phyloP scores from a whole-genome alignment of 2,888 invertebrate genomes.

The Lissocephala sabroskyi region DNA sequence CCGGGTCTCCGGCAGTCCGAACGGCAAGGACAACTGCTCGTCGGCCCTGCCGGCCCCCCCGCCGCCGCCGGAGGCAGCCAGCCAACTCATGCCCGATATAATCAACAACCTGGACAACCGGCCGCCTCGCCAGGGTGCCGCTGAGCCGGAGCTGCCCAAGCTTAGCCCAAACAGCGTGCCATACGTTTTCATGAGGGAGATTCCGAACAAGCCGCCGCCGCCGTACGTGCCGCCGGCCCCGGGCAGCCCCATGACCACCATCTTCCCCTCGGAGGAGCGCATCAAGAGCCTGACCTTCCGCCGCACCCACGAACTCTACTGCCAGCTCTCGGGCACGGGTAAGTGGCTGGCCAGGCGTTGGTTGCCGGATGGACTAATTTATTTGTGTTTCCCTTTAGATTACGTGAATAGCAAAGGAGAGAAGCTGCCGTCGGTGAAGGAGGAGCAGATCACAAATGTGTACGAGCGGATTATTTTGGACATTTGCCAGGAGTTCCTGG shows the following conservation, averaged over 20 bases:
- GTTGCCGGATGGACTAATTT: background rate
- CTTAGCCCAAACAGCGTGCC: constrained; percentile 20
- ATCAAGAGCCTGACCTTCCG: constrained; percentile 65
- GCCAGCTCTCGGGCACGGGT: constrained; percentile 63
- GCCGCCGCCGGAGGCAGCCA: constrained; percentile 20
- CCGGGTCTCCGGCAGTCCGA: too few relatives aligned
- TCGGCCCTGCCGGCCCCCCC: constrained; percentile 18
- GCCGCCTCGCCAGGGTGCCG: too few relatives aligned
- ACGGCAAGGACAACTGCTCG: background rate
- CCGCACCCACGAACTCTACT: constrained; percentile 61
- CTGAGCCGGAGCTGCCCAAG: too few relatives aligned
- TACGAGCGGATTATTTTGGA: constrained; percentile 77
- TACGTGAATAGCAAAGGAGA: constrained; percentile 50
- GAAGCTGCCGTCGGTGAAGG: constrained; percentile 53
- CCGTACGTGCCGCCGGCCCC: constrained; percentile 80
- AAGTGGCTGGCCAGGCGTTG: too few relatives aligned
- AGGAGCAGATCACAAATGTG: constrained; percentile 71
- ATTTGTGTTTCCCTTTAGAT: constrained; percentile 25
- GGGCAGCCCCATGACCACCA: constrained; percentile 69
- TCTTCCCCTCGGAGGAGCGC: constrained; percentile 66
- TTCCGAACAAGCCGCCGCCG: constrained; percentile 84
- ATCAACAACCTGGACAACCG: constrained; percentile 75
- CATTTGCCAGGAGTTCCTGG: constrained; percentile 77
- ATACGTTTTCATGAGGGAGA: constrained; percentile 76
- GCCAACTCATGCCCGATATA: constrained; percentile 61